Conservation (phyloP, 2,797 vertebrate species). For the Sciurus carolinensis region DNA sequence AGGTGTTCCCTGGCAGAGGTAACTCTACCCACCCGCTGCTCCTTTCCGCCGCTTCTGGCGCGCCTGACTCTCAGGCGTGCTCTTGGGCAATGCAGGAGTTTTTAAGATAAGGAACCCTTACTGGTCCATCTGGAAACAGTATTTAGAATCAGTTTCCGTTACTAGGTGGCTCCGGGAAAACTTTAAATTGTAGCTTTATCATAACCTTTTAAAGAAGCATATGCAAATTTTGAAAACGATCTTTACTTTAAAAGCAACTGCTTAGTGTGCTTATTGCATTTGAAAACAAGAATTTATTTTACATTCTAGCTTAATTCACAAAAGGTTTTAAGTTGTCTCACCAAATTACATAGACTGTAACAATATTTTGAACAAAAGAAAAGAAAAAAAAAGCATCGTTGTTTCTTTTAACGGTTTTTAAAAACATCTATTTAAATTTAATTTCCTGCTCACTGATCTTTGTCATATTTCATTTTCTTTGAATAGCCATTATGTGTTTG, state of each 20-base stretch:
- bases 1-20: background rate
- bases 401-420: background rate
- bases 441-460: background rate
- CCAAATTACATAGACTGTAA: background rate
- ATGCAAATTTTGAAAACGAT: background rate
- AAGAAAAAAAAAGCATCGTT: background rate
- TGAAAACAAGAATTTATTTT: constrained; percentile 38
- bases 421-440: constrained; percentile 15
- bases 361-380: background rate
- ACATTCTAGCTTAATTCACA: background rate
- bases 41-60: background rate
- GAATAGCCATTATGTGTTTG: background rate
- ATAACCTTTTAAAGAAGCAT: background rate
- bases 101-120: background rate
- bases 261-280: background rate
- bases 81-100: background rate
- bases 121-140: background rate
- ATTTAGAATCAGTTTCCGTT: background rate
- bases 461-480: background rate
- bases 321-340: background rate
- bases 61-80: background rate
- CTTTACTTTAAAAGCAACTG: background rate
- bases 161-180: constrained; percentile 29
- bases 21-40: background rate
- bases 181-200: constrained; percentile 39